phyloP scores from a whole-genome alignment of 2,113 vertebrate species.

The Syngnathus typhle region DNA sequence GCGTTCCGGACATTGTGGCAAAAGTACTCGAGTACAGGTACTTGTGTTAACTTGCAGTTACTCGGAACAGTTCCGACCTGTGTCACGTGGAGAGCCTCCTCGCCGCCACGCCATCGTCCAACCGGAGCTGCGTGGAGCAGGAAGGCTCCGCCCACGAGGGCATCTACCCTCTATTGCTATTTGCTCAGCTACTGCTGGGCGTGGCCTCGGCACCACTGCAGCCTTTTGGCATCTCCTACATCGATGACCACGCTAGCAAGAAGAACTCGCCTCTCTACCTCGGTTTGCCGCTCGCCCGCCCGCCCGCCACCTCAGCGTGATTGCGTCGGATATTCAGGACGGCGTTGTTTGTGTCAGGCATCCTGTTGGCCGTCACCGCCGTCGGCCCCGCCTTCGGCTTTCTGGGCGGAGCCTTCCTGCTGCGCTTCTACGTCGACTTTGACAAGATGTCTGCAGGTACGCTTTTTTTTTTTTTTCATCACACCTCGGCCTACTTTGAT shows the following conservation, averaged over 20 bases:
- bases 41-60: constrained; percentile 42
- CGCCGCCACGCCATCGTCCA: background rate
- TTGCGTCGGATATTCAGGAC: constrained; percentile 60
- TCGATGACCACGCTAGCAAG: constrained; percentile 84
- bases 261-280: constrained; percentile 90
- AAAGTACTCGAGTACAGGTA: background rate
- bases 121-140: constrained; percentile 53
- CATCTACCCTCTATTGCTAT: constrained; percentile 77
- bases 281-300: constrained; percentile 53
- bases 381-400: constrained; percentile 84
- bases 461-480: background rate
- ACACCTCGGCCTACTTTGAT: too few species aligned
- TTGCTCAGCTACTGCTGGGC: constrained; percentile 82
- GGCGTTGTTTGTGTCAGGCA: constrained; percentile 62
- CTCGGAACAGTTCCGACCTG: constrained; percentile 58
- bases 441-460: constrained; percentile 76
- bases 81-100: constrained; percentile 44
- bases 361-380: constrained; percentile 81
- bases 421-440: constrained; percentile 83
- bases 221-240: constrained; percentile 95
- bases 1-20: background rate
- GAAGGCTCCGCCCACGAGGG: constrained; percentile 37
- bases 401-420: constrained; percentile 76
- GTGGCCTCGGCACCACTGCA: constrained; percentile 86
- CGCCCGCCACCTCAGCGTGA: background rate